phyloP scores from a whole-genome alignment of 2,113 vertebrate genomes.

The Oryzias celebensis region DNA sequence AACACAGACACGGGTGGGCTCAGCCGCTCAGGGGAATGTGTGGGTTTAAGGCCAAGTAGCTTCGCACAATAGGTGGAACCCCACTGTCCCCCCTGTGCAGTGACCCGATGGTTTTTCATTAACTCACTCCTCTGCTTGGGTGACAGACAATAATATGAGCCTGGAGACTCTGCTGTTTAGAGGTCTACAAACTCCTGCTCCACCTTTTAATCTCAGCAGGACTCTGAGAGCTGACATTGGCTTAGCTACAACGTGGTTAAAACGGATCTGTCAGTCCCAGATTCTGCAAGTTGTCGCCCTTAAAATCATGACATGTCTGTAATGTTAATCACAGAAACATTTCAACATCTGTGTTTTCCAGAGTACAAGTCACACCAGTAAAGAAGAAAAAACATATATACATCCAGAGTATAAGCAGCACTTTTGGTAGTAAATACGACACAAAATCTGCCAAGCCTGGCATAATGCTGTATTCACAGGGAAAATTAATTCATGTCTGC shows the following conservation, averaged over 20 bases:
- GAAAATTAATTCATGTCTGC: too few relatives aligned
- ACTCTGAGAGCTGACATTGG: conserved; percentile 19
- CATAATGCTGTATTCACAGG: too few relatives aligned
- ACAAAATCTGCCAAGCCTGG: too few relatives aligned
- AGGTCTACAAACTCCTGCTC: not conserved
- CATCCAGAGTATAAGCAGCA: too few relatives aligned
- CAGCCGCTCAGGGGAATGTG: not conserved
- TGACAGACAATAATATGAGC: conserved; percentile 40
- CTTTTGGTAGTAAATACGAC: too few relatives aligned
- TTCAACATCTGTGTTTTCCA: too few relatives aligned
- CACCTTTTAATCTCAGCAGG: conserved; percentile 21
- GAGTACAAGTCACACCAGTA: too few relatives aligned
- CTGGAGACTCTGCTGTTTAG: not conserved
- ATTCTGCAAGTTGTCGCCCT: too few relatives aligned
- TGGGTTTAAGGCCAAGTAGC: not conserved
- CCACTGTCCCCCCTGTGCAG: conserved; percentile 21
- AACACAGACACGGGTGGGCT: conserved; percentile 4
- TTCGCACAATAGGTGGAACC: conserved; percentile 10
- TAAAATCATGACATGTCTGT: too few relatives aligned
- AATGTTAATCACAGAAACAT: too few relatives aligned
- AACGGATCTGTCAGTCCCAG: too few relatives aligned
- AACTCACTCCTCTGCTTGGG: conserved; percentile 27
- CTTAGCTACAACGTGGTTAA: conserved; percentile 29
- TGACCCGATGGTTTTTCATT: conserved; percentile 52
- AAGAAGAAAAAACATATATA: too few relatives aligned